Evolutionary conservation across 2,113 vertebrate genomes (phyloP).

Genomic region (Corythornis vintsioides): DNA sequence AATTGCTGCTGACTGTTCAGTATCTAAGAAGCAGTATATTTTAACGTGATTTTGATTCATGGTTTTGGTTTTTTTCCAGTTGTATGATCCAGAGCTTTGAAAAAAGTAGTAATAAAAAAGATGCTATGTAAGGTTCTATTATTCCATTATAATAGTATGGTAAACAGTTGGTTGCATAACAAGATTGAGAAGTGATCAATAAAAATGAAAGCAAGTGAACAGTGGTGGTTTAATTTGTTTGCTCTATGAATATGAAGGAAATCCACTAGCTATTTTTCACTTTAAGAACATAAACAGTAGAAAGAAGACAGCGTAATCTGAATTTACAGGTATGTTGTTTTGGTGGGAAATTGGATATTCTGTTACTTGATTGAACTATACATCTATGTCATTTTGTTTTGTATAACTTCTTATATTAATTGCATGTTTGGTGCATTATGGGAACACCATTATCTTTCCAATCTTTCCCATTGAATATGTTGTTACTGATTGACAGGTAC

Average conservation of each 20-base stretch:
- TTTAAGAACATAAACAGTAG: neutral
- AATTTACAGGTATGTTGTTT: slow-evolving; percentile 17
- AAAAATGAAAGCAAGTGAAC: slow-evolving; percentile 1
- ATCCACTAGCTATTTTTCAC: slow-evolving; percentile 26
- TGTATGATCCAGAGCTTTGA: neutral
- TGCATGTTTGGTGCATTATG: neutral
- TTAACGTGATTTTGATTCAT: neutral
- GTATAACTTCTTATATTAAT: neutral
- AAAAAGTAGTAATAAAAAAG: neutral
- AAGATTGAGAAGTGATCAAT: neutral
- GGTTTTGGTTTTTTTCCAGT: neutral
- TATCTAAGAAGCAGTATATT: neutral
- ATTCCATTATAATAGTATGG: neutral
- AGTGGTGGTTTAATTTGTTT: slow-evolving; percentile 29
- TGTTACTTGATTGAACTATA: neutral
- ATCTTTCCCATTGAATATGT: neutral
- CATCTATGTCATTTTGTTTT: neutral
- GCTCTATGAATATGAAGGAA: slow-evolving; percentile 1
- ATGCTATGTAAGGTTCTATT: neutral
- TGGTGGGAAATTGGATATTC: slow-evolving; percentile 18
- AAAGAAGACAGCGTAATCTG: neutral
- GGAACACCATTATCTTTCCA: neutral
- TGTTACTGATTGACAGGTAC: neutral
- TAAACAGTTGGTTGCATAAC: neutral
- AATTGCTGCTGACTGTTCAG: neutral